Evolutionary conservation across 2,113 vertebrate species (phyloP).

Genomic region (Chitala chitala): DNA sequence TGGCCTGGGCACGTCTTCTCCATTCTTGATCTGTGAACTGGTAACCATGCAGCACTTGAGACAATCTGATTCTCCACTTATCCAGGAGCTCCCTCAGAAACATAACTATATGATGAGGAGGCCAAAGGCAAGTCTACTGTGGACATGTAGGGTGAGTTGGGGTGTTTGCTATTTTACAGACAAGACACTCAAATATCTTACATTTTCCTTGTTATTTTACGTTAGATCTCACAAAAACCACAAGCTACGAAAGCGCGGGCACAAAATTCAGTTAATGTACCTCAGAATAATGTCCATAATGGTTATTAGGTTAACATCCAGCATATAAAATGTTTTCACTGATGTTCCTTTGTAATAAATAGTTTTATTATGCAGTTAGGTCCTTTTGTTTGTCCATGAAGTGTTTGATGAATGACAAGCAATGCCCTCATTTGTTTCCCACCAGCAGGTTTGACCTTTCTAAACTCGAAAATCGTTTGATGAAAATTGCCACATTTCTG

Average conservation of each 20-base stretch:
- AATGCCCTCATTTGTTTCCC: conserved; percentile 13
- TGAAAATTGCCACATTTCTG: conserved; percentile 7
- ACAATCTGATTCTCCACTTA: background rate
- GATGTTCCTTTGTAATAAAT: background rate
- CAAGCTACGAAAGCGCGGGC: background rate
- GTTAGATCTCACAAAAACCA: background rate
- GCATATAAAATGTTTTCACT: background rate
- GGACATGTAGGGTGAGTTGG: too few relatives aligned
- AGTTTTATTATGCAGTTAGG: background rate
- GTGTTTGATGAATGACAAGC: conserved; percentile 21
- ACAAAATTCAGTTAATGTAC: background rate
- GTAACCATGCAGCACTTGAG: background rate
- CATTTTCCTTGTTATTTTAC: too few relatives aligned
- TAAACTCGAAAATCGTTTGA: background rate
- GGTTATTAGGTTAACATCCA: background rate
- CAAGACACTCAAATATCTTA: background rate
- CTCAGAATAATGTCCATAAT: background rate
- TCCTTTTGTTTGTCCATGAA: background rate
- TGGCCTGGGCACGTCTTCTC: background rate
- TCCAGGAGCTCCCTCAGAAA: too few relatives aligned
- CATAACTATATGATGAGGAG: too few relatives aligned
- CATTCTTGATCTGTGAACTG: background rate
- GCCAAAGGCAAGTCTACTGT: too few relatives aligned
- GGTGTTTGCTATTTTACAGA: background rate
- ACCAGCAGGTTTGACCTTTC: conserved; percentile 21